Base-by-base conservation (phyloP, 1,140 invertebrate genomes). In the Megalopta genalis region DNA sequence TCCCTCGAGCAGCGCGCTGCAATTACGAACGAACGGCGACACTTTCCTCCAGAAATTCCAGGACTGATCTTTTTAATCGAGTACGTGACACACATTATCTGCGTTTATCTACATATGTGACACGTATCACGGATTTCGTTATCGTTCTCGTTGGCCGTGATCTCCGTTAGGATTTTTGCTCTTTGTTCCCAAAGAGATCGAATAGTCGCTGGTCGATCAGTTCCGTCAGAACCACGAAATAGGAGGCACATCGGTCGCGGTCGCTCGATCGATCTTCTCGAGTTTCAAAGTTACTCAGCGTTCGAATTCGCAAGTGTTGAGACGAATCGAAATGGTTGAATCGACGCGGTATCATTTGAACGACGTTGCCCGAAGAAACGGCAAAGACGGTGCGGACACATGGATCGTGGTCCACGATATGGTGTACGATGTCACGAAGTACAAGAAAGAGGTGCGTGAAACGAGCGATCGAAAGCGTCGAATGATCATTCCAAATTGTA, bases 361-460 rank as follows among this genome's bases (percentile, higher is more conserved):
- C 21, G 94, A 96, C 74, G 94, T 96, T 25, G 89, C 93, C 2
- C 86, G 90, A 59, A 91, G 93, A 37, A 93, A 95, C 83, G 95
- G 95, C 10, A 90, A 90, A 67, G 89, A 93, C 27, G 93, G 93
- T 16, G 75, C 90, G 0, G 90, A 91, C 16, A 81, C 93, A 0
- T 96, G 95, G 95, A 89, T 96, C 10, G 92, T 96, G n/a, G 91
- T 95, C 79, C 94, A 94, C 78, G 94, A 95, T 75, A 88, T 86
- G 37, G 94, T 96, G 4, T 96, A 96, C 86, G 95, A 96, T 90
- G 93, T 96, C 62, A 95, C 95, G 9, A 90, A 92, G 23, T 96
- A 95, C 81, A 77, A 95, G 0, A 80, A 93, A 8, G 89, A 95
- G 89, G 95, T 94, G 91, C 42, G 79, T 27, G 54, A 59, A 23